Evolutionary conservation across 2,797 vertebrate genomes (phyloP).

Genomic region (Mionectes olivaceus): DNA sequence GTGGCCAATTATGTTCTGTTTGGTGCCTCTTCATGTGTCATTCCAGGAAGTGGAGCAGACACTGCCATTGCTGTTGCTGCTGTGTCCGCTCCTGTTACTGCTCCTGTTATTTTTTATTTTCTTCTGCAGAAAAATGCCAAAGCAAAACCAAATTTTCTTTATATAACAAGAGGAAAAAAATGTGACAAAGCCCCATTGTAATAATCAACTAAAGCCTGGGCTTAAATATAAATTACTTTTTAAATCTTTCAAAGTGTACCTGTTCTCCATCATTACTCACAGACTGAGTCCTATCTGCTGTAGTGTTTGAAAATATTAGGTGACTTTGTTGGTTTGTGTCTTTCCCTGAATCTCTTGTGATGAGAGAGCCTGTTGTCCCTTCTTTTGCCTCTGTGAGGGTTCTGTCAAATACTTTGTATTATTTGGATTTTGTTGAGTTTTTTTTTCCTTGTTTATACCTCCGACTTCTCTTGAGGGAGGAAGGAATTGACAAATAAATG

Average conservation of each 20-base stretch:
- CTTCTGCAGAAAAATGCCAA: neutral
- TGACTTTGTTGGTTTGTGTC: neutral
- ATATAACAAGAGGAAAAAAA: neutral
- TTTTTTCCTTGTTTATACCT: neutral
- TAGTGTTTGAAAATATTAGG: neutral
- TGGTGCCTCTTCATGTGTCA: neutral
- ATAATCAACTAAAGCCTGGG: neutral
- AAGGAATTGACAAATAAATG: neutral
- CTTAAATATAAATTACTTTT: neutral
- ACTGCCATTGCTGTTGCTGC: neutral
- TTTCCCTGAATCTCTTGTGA: neutral
- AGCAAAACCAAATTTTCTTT: neutral
- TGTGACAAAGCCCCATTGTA: neutral
- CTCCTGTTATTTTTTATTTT: neutral
- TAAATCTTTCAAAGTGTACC: neutral
- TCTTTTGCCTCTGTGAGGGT: neutral
- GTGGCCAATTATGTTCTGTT: neutral
- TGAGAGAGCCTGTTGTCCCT: neutral
- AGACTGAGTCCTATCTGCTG: neutral
- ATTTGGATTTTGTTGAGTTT: neutral
- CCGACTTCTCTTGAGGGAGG: neutral
- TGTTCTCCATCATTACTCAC: neutral
- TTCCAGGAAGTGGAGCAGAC: neutral
- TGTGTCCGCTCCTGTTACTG: neutral
- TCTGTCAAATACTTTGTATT: neutral